These are phyloP conservation scores for Otus sunia DNA, from an alignment of 2,113 vertebrate genomes.

Conservation along the genomic window DNA sequence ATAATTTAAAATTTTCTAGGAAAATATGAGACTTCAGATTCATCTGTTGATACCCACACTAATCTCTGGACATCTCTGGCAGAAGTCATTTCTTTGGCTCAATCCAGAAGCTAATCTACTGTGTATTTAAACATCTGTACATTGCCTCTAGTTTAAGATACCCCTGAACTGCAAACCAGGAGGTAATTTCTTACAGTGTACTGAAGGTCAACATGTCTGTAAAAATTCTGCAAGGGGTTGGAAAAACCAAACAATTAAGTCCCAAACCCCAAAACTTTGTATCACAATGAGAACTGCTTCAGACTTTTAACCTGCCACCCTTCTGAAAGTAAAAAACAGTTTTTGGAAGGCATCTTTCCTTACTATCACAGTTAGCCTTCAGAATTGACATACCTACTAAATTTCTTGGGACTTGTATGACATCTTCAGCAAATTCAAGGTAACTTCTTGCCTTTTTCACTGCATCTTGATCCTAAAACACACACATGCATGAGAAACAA, in stretches of 20 bases:
- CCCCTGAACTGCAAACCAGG: not conserved
- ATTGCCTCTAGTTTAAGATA: not conserved
- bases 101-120: not conserved
- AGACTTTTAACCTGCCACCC: not conserved
- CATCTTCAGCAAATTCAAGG: slow-evolving; percentile 96
- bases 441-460: slow-evolving; percentile 93
- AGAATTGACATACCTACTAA: slow-evolving; percentile 88
- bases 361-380: not conserved
- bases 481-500: not conserved
- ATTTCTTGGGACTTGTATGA: slow-evolving; percentile 95
- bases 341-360: not conserved
- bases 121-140: not conserved
- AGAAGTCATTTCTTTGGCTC: not conserved
- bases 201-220: not conserved
- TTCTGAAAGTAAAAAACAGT: not conserved
- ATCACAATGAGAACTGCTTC: not conserved
- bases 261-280: not conserved
- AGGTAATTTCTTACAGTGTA: not conserved
- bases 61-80: not conserved
- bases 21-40: not conserved
- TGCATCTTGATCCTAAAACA: slow-evolving; percentile 90
- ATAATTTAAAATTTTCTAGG: not conserved
- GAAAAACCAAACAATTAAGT: not conserved
- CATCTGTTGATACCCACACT: not conserved
- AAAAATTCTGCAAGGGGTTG: not conserved